A percentile compares a stretch with the other conserved stretches of the same genome.
These are phyloP conservation scores for Eulemur rufifrons DNA, from an alignment of 2,113 vertebrate genomes.

Conservation along the genomic window DNA sequence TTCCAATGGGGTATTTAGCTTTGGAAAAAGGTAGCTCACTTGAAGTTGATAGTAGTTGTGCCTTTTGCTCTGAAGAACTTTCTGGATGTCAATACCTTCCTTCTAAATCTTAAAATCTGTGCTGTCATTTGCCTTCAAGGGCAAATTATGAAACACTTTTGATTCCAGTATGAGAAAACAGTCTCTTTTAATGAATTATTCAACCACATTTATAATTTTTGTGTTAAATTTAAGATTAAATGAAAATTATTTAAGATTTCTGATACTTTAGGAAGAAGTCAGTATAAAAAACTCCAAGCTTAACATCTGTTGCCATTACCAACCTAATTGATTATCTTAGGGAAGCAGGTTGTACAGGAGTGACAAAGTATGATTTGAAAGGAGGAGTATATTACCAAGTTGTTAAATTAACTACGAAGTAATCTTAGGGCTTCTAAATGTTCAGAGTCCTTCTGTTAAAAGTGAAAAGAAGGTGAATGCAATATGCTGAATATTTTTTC, in stretches of 20 bases:
- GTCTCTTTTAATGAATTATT: background rate
- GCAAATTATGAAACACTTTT: background rate
- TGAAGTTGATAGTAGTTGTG: background rate
- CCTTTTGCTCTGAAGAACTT: background rate
- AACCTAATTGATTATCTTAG: slow-evolving; percentile 34
- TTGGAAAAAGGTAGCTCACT: background rate
- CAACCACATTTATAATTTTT: background rate
- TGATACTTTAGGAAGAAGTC: slow-evolving; percentile 4
- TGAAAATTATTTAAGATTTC: slow-evolving; percentile 19
- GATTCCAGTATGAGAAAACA: background rate
- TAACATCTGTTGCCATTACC: slow-evolving; percentile 52
- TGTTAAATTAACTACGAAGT: slow-evolving; percentile 70
- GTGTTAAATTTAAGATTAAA: slow-evolving; percentile 11
- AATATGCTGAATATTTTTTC: slow-evolving; percentile 39
- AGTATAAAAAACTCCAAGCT: background rate
- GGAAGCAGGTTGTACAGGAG: background rate
- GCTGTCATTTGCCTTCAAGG: background rate
- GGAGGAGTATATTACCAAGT: slow-evolving; percentile 48
- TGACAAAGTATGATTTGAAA: slow-evolving; percentile 61
- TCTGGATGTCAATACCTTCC: background rate
- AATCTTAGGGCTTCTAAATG: slow-evolving; percentile 41
- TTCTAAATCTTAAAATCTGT: background rate
- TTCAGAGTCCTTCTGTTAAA: slow-evolving; percentile 42
- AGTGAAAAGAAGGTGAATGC: slow-evolving; percentile 19
- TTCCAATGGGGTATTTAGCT: background rate